Conservation (phyloP, 2,797 vertebrate species). For the Acanthurus leucopareius region DNA sequence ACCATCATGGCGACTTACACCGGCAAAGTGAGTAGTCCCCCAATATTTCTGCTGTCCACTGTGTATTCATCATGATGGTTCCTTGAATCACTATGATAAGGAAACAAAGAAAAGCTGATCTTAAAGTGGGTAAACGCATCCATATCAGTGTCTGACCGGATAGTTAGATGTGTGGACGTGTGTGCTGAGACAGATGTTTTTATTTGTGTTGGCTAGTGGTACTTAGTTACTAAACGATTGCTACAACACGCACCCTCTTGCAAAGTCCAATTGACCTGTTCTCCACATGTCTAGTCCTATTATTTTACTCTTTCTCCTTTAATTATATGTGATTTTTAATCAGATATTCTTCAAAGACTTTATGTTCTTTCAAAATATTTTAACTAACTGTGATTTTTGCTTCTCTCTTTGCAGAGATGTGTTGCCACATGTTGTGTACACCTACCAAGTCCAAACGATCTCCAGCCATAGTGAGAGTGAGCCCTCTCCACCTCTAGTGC, state of each 20-base stretch:
- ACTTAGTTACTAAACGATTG: not conserved
- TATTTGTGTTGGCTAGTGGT: constrained; percentile 17
- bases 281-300: constrained; percentile 12
- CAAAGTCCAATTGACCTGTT: not conserved
- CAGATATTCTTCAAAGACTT: constrained; percentile 23
- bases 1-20: constrained; percentile 74
- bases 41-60: constrained; percentile 64
- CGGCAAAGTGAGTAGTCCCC: constrained; percentile 74
- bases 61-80: constrained; percentile 69
- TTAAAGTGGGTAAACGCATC: constrained; percentile 17
- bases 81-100: constrained; percentile 66
- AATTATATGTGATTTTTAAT: constrained; percentile 7
- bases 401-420: constrained; percentile 87
- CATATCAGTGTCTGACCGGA: not conserved
- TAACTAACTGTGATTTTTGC: constrained; percentile 21
- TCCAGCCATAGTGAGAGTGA: constrained; percentile 90
- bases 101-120: constrained; percentile 47
- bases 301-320: constrained; percentile 8
- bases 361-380: constrained; percentile 1
- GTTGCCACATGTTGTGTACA: constrained; percentile 84
- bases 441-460: constrained; percentile 90
- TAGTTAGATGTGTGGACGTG: constrained; percentile 26
- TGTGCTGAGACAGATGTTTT: constrained; percentile 25
- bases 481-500: constrained; percentile 89
- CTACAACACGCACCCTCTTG: constrained; percentile 8